Base-by-base conservation (phyloP, 2,113 vertebrate genomes). In the Limnothrissa miodon region DNA sequence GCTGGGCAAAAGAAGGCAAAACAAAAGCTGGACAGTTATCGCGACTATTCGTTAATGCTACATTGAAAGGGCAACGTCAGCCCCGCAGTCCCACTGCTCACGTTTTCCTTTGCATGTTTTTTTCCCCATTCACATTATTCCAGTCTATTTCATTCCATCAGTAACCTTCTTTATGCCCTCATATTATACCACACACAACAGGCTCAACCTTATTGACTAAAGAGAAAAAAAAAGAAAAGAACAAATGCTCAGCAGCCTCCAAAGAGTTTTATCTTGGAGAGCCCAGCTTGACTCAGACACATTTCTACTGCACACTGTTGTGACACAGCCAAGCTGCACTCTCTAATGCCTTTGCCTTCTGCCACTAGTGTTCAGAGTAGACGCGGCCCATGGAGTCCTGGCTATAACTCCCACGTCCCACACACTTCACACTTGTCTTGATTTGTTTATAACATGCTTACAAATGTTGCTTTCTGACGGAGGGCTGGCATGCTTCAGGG, bases 401-500 rank as follows among this genome's bases (percentile, higher is more conserved):
- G 59, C 59, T 7, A 74, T 74, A 74, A 33, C 66, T 36, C 92
- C 89, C 87, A 78, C 90, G 88, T 88, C 90, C 89, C 84, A 85
- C 89, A 85, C 88, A 85, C 85, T 86, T 86, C 82, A 82, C 79
- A 83, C 86, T 82, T 83, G 66, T 74, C 66, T 74, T 74, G 66
- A 33, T 74, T 74, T 74, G 29, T 74, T 74, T 74, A 13, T 36
- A 74, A 74, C 87, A 87, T 88, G 88, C 81, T 59, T 88, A 84
- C 74, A 80, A 66, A 17, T 80, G 88, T 81, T 85, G 79, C 45
- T 74, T 33, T 70, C 82, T 78, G 86, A 82, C 82, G 19, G 85
- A 84, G 83, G 83, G 86, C 46, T 74, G 82, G 46, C 78, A 45
- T 85, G 88, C 87, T 90, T 86, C 83, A 88, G 90, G 89, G 89